Evolutionary conservation across 2,888 invertebrate genomes (phyloP).

Genomic region (Diaperis boleti): DNA sequence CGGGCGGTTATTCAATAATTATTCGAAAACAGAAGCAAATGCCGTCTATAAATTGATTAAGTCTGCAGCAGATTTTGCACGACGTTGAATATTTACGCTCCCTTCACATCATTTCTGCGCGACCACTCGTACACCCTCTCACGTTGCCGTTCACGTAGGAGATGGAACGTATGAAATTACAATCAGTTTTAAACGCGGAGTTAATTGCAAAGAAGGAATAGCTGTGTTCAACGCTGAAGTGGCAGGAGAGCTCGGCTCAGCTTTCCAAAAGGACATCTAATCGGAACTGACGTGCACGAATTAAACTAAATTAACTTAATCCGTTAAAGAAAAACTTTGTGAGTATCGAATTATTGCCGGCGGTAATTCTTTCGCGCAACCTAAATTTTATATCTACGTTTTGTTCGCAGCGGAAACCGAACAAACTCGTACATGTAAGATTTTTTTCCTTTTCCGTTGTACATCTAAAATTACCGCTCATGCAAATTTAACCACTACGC

Average conservation of each 20-base stretch:
- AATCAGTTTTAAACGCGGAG: slow-evolving; percentile 15
- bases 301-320: neutral
- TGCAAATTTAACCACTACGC: neutral
- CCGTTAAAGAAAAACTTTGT: neutral
- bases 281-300: neutral
- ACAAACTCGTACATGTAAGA: neutral
- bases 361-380: no score
- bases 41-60: slow-evolving; percentile 40
- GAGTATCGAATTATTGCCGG: no score
- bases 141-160: neutral
- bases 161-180: slow-evolving; percentile 30
- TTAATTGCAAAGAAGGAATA: slow-evolving; percentile 14
- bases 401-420: neutral
- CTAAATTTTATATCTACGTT: no score
- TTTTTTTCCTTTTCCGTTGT: neutral
- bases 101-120: slow-evolving; percentile 12
- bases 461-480: neutral
- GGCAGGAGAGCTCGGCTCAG: slow-evolving; percentile 6
- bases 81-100: slow-evolving; percentile 25
- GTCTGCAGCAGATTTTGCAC: slow-evolving; percentile 36
- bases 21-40: slow-evolving; percentile 39
- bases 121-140: slow-evolving; percentile 14
- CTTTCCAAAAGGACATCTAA: slow-evolving; percentile 12
- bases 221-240: slow-evolving; percentile 2
- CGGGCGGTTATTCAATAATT: slow-evolving; percentile 42